phyloP scores from a whole-genome alignment of 1,140 invertebrate species.

The Anthonomus grandis region DNA sequence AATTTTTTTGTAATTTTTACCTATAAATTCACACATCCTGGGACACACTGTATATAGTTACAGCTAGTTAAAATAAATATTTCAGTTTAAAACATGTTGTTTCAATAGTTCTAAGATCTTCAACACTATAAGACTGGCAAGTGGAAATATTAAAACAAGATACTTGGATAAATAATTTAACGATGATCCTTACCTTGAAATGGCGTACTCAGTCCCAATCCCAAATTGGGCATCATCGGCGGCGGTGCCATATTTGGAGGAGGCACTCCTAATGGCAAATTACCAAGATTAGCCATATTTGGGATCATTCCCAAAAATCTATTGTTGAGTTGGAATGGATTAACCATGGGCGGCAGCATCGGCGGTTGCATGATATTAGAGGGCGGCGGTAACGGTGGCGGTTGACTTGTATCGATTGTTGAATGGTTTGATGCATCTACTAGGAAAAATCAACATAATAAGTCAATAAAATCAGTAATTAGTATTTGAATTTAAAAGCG shows the following conservation, averaged over 20 bases:
- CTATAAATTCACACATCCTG: too few species aligned
- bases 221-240: constrained; percentile 53
- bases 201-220: constrained; percentile 49
- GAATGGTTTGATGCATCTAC: constrained; percentile 42
- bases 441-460: background rate
- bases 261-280: constrained; percentile 61
- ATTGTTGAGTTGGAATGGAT: constrained; percentile 50
- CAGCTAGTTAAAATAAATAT: too few species aligned
- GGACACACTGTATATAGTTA: too few species aligned
- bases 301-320: constrained; percentile 47
- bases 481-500: too few species aligned
- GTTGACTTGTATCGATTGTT: constrained; percentile 61
- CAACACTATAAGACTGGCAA: background rate
- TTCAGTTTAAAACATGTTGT: too few species aligned
- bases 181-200: constrained; percentile 32
- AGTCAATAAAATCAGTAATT: background rate
- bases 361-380: constrained; percentile 53
- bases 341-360: constrained; percentile 52
- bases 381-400: constrained; percentile 59
- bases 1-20: too few species aligned
- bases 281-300: constrained; percentile 53
- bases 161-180: background rate
- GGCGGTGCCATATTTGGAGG: constrained; percentile 65
- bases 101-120: too few species aligned
- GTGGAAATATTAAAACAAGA: background rate